Evolutionary conservation across 2,888 invertebrate genomes (phyloP).

Genomic region (Germaria angustata): DNA sequence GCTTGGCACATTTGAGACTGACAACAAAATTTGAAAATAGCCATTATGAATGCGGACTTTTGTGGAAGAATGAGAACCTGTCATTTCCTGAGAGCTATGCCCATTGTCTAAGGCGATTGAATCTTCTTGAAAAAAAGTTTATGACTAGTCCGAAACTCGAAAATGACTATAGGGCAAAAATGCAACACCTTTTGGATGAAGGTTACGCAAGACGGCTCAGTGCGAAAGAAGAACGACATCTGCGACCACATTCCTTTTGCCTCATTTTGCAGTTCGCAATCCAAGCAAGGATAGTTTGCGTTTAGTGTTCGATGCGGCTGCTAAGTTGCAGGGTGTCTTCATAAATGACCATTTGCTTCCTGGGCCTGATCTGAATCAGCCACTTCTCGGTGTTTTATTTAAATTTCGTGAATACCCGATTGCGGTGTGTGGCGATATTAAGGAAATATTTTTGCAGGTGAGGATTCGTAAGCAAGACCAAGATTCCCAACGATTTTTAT

Average conservation of each 20-base stretch:
- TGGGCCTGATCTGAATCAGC: constrained; percentile 71
- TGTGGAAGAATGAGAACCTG: too few species aligned
- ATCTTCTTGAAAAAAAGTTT: too few species aligned
- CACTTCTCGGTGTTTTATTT: constrained; percentile 70
- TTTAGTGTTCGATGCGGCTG: constrained; percentile 73
- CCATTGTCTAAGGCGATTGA: too few species aligned
- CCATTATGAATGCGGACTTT: too few species aligned
- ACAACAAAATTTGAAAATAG: too few species aligned
- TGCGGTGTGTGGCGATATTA: constrained; percentile 72
- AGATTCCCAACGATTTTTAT: constrained; percentile 70
- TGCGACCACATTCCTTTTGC: too few species aligned
- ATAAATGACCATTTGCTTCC: constrained; percentile 70
- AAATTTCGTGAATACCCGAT: constrained; percentile 70
- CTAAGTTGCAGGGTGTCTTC: constrained; percentile 62
- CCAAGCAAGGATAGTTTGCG: constrained; percentile 57
- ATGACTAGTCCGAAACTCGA: too few species aligned
- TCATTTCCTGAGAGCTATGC: too few species aligned
- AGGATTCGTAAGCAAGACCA: constrained; percentile 70
- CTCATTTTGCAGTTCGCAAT: constrained; percentile 43
- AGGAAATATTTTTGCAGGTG: constrained; percentile 74
- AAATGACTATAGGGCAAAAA: too few species aligned
- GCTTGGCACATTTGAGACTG: too few species aligned
- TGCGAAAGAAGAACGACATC: too few species aligned
- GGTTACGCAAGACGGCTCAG: constrained; percentile 29
- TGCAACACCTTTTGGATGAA: background rate